A percentile compares a stretch with the other conserved stretches of the same genome.
Conservation (phyloP, 2,113 vertebrate species). For the Pseudorectes ferrugineus region DNA sequence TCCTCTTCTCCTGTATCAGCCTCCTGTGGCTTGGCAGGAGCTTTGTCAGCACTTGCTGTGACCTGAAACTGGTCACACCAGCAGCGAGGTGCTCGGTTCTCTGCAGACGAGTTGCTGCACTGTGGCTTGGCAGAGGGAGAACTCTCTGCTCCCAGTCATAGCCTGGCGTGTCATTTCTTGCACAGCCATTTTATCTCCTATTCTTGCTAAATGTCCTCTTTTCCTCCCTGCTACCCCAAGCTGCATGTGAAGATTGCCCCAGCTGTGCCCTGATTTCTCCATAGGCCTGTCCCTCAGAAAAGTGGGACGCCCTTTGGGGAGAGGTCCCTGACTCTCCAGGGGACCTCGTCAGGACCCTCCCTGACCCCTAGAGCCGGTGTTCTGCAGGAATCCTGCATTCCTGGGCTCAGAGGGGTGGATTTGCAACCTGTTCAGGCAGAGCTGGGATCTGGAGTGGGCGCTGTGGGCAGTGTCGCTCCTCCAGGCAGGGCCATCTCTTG, state of each 20-base stretch:
- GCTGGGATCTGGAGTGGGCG: fast-evolving
- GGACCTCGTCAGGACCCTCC: not conserved
- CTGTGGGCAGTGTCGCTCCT: fast-evolving
- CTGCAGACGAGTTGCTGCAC: not conserved
- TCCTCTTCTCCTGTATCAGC: not conserved
- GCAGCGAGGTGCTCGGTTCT: not conserved
- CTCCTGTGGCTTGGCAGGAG: slow-evolving; percentile 13
- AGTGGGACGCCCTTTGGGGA: not conserved
- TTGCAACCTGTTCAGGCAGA: not conserved
- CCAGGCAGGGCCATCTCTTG: not conserved
- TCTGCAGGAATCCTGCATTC: not conserved
- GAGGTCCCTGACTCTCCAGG: not conserved
- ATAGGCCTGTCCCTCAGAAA: not conserved
- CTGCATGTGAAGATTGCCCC: not conserved
- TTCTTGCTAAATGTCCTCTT: not conserved
- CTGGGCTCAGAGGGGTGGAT: not conserved
- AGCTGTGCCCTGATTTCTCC: not conserved
- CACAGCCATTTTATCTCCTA: not conserved
- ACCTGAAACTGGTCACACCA: slow-evolving; percentile 49
- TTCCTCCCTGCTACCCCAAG: not conserved
- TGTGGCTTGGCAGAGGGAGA: slow-evolving; percentile 23
- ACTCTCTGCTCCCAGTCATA: not conserved
- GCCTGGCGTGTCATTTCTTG: not conserved
- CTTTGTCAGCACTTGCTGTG: slow-evolving; percentile 24
- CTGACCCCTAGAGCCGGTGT: fast-evolving